Percentiles rank a stretch among this genome's conserved stretches.
These are phyloP conservation scores for Tenthredo distinguenda DNA, from an alignment of 2,888 invertebrate genomes.

Conservation along the genomic window DNA sequence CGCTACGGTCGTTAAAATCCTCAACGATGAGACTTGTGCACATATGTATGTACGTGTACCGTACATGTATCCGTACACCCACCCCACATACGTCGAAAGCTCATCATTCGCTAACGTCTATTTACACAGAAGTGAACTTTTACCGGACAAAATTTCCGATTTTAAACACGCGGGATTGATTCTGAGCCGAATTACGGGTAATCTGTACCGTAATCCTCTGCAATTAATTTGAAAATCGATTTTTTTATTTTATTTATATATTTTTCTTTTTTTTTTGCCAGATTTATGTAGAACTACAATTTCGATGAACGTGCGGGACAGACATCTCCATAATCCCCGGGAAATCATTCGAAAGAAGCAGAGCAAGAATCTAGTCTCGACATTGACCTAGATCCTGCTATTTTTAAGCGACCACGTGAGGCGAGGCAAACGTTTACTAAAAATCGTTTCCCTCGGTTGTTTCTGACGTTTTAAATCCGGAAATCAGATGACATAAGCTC, in stretches of 20 bases:
- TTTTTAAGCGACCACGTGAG: conserved; percentile 26
- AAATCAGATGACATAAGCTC: conserved; percentile 26
- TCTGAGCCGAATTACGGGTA: background rate
- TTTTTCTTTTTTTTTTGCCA: background rate
- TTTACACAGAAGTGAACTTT: conserved; percentile 13
- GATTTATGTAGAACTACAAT: background rate
- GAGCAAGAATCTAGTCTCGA: conserved; percentile 18
- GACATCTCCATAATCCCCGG: background rate
- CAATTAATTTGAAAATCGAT: background rate
- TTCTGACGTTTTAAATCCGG: background rate
- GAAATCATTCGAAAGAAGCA: background rate
- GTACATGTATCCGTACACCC: background rate
- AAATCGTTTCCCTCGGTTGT: background rate
- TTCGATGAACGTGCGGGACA: background rate
- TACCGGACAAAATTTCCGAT: background rate
- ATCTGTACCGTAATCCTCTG: background rate
- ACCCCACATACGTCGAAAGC: background rate
- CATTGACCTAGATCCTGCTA: conserved; percentile 42
- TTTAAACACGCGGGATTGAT: background rate
- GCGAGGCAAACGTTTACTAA: background rate
- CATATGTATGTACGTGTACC: background rate
- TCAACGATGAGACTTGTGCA: conserved; percentile 1
- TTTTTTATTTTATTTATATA: background rate
- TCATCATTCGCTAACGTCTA: background rate
- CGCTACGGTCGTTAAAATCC: conserved; percentile 37